phyloP scores from a whole-genome alignment of 37 sponge, comb jelly and placozoan genomes.

The Amphimedon queenslandica region DNA sequence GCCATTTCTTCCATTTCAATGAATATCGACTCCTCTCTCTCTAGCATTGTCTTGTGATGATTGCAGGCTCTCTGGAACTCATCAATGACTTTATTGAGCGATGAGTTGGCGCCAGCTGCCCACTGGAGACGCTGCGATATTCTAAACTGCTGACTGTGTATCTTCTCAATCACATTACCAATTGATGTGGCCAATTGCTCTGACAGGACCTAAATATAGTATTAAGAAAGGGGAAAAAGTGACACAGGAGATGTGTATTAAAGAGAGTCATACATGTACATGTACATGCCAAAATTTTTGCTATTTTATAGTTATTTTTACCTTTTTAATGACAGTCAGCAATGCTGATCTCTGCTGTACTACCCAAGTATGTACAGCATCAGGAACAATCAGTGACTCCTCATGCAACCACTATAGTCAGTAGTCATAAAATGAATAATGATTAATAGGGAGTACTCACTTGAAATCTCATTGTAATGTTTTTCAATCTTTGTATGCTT shows the following conservation, averaged over 20 bases:
- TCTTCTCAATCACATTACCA: slow-evolving; percentile 58
- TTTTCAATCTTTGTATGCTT: slow-evolving; percentile 35
- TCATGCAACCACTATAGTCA: slow-evolving; percentile 69
- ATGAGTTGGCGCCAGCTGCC: slow-evolving; percentile 94
- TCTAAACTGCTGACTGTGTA: slow-evolving; percentile 72
- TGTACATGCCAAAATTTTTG: no score
- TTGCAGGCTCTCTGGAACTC: slow-evolving; percentile 74
- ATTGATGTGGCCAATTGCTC: slow-evolving; percentile 55
- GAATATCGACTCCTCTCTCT: slow-evolving; percentile 69
- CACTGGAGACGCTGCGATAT: slow-evolving; percentile 93
- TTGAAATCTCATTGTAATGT: slow-evolving; percentile 62
- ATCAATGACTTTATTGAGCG: slow-evolving; percentile 68
- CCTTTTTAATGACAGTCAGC: slow-evolving; percentile 69
- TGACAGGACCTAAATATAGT: slow-evolving; percentile 35
- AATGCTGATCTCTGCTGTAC: slow-evolving; percentile 53
- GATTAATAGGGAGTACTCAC: slow-evolving; percentile 4
- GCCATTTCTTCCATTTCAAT: slow-evolving; percentile 63
- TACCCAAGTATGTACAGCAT: slow-evolving; percentile 49
- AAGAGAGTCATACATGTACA: no score
- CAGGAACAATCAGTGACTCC: slow-evolving; percentile 49
- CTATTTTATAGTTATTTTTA: slow-evolving; percentile 12
- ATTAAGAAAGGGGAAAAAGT: not conserved
- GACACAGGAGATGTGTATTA: no score
- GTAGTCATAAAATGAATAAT: not conserved
- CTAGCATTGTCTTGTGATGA: slow-evolving; percentile 47